Conservation (phyloP, 2,888 invertebrate species). For the Heteromurus nitidus region DNA sequence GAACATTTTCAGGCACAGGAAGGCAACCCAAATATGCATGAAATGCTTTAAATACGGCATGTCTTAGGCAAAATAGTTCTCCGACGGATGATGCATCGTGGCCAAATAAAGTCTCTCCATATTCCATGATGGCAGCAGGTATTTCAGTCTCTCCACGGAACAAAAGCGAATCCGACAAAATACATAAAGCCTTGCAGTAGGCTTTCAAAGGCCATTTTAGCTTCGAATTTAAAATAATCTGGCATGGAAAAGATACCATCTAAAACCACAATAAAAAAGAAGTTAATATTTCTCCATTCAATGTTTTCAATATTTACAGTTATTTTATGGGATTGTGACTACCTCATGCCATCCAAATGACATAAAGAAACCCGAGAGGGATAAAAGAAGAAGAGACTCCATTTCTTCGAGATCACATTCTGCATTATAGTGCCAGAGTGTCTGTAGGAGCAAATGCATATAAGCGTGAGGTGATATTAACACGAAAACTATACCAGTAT, state of each 20-base stretch:
- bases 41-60: constrained; percentile 62
- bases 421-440: constrained; percentile 66
- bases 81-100: constrained; percentile 65
- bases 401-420: constrained; percentile 68
- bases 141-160: constrained; percentile 62
- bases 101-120: constrained; percentile 65
- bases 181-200: constrained; percentile 65
- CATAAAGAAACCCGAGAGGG: constrained; percentile 64
- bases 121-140: constrained; percentile 58
- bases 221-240: constrained; percentile 64
- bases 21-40: constrained; percentile 52
- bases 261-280: constrained; percentile 22
- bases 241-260: constrained; percentile 66
- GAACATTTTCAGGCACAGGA: constrained; percentile 58
- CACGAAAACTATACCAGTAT: background rate
- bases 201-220: constrained; percentile 64
- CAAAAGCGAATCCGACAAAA: constrained; percentile 51
- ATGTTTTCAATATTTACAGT: too few relatives aligned
- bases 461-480: too few relatives aligned
- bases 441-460: constrained; percentile 34
- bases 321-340: too few relatives aligned
- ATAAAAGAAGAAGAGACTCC: constrained; percentile 60
- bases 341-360: constrained; percentile 70
- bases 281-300: background rate
- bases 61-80: constrained; percentile 63